Evolutionary conservation across 2,888 invertebrate species (phyloP).

Genomic region (Aleiodes alternator): DNA sequence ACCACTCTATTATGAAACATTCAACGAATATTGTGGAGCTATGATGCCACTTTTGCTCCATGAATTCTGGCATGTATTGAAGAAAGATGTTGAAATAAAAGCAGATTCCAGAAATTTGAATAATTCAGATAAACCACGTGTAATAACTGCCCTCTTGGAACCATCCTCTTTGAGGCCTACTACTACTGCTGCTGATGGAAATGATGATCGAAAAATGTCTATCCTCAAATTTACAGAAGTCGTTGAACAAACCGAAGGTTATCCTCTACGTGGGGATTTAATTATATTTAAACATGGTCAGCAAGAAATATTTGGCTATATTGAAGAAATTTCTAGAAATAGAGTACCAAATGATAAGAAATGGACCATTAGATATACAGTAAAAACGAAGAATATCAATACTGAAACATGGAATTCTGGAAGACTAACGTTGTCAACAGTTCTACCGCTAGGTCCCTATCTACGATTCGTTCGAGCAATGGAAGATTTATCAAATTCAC

Average conservation of each 20-base stretch:
- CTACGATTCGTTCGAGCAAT: conserved; percentile 17
- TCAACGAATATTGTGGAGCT: conserved; percentile 79
- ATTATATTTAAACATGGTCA: neutral
- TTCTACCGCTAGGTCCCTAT: conserved; percentile 17
- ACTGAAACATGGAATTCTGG: neutral
- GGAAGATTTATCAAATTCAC: conserved; percentile 12
- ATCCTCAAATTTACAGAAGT: neutral
- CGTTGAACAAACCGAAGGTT: neutral
- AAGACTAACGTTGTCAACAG: conserved; percentile 12
- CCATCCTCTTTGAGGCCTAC: too few relatives aligned
- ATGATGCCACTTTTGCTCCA: conserved; percentile 79
- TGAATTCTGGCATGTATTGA: conserved; percentile 80
- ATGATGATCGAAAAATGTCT: too few relatives aligned
- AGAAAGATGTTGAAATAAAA: conserved; percentile 61
- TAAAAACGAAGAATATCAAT: neutral
- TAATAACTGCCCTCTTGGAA: neutral
- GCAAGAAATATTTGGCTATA: conserved; percentile 33
- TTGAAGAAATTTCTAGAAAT: conserved; percentile 5
- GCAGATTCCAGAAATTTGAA: neutral
- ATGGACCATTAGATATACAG: neutral
- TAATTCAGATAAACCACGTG: neutral
- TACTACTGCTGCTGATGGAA: neutral
- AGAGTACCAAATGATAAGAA: neutral
- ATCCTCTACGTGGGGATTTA: conserved; percentile 37
- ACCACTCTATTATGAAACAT: conserved; percentile 77